Conservation (phyloP, 30 jellyfish, hydroid and myxozoan genomes). For the Chironex yamaguchii region DNA sequence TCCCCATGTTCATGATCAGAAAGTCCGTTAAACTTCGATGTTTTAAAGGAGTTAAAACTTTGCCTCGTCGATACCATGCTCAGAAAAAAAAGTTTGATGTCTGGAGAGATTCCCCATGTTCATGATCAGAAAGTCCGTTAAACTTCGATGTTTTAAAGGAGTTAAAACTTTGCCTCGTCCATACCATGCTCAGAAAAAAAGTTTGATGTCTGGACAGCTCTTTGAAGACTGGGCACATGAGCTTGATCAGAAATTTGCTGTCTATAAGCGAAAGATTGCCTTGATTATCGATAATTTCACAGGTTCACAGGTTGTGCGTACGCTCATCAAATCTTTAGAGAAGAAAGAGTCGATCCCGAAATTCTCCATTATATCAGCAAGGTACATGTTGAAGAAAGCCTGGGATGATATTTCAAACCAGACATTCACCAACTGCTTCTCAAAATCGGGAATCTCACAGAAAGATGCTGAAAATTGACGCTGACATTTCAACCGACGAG, state of each 20-base stretch:
- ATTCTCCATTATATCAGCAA: conserved; percentile 39
- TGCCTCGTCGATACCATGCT: neutral
- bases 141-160: conserved; percentile 55
- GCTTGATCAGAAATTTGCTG: conserved; percentile 59
- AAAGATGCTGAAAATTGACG: neutral
- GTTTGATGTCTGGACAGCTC: conserved; percentile 62
- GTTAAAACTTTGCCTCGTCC: conserved; percentile 41
- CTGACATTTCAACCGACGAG: neutral
- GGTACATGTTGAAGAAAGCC: conserved; percentile 51
- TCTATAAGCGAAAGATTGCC: conserved; percentile 60
- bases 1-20: neutral
- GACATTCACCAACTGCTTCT: conserved; percentile 42
- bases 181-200: conserved; percentile 15
- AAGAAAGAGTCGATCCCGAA: conserved; percentile 43
- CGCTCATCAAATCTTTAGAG: conserved; percentile 52
- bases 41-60: neutral
- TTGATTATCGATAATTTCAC: conserved; percentile 63
- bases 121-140: conserved; percentile 47
- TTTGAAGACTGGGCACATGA: conserved; percentile 72
- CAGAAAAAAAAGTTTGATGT: neutral
- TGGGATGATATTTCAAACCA: conserved; percentile 20
- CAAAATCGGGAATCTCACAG: conserved; percentile 55
- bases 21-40: neutral
- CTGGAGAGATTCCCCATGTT: conserved; percentile 39
- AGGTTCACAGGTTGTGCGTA: conserved; percentile 48